Evolutionary conservation across 2,888 invertebrate species (phyloP).

Genomic region (Ennomos erosarius): DNA sequence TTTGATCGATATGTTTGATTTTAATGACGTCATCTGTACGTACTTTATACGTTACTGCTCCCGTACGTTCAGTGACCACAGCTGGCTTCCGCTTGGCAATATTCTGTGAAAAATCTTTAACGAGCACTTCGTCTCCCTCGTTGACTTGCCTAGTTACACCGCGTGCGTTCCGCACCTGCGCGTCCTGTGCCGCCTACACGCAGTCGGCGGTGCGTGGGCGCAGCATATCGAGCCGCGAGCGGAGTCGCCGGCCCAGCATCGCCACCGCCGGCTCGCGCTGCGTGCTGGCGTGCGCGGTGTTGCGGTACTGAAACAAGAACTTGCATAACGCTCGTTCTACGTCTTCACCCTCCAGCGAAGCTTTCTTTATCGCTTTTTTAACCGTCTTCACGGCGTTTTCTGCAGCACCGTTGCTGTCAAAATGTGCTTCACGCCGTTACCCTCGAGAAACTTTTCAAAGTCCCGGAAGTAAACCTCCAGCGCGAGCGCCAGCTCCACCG

Average conservation of each 20-base stretch:
- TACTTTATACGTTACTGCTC: background rate
- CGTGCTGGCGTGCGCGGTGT: background rate
- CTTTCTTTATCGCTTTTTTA: background rate
- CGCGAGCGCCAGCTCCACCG: constrained; percentile 45
- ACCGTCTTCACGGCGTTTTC: constrained; percentile 3
- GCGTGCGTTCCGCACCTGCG: too few relatives aligned
- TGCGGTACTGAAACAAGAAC: constrained; percentile 1
- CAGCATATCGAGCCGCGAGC: too few relatives aligned
- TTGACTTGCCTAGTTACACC: background rate
- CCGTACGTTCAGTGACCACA: background rate
- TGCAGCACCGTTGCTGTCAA: background rate
- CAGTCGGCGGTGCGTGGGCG: too few relatives aligned
- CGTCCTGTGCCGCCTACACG: too few relatives aligned
- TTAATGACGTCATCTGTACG: background rate
- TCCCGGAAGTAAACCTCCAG: background rate
- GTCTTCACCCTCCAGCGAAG: background rate
- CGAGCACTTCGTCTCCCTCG: background rate
- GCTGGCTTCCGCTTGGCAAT: background rate
- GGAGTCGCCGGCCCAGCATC: too few relatives aligned
- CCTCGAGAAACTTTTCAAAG: too few relatives aligned
- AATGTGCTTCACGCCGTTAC: background rate
- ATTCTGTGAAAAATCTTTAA: background rate
- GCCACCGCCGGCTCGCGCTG: too few relatives aligned
- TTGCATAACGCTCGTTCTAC: background rate
- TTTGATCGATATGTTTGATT: background rate